These are phyloP conservation scores for Lordiphosa collinella DNA, from an alignment of 1,140 invertebrate species.

Conservation along the genomic window DNA sequence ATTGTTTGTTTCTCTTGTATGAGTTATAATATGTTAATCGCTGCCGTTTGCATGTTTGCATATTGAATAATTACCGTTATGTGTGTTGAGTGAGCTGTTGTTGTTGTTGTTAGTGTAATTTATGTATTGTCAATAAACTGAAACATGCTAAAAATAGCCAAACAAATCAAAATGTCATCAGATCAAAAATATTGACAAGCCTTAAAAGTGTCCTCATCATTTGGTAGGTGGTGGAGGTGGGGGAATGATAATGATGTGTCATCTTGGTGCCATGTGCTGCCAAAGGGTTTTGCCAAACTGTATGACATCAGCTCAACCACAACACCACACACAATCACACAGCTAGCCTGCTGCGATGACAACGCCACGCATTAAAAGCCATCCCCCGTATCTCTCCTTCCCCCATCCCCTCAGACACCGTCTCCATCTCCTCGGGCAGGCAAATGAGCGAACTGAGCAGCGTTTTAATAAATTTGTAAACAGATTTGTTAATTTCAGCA, in stretches of 20 bases:
- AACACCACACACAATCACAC: neutral
- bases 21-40: conserved; percentile 75
- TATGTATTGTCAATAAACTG: conserved; percentile 27
- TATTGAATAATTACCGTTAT: conserved; percentile 73
- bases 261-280: neutral
- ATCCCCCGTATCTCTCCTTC: neutral
- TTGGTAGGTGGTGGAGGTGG: too few relatives aligned
- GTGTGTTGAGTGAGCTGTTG: conserved; percentile 27
- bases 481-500: conserved; percentile 80
- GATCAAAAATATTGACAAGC: conserved; percentile 11
- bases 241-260: too few relatives aligned
- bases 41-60: conserved; percentile 74
- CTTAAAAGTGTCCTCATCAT: too few relatives aligned
- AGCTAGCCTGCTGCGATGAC: neutral
- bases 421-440: conserved; percentile 1
- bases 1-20: conserved; percentile 55
- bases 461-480: conserved; percentile 80
- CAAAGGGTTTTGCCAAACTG: neutral
- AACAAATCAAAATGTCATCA: conserved; percentile 41
- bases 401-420: neutral
- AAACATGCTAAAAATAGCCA: conserved; percentile 30
- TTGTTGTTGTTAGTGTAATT: conserved; percentile 26
- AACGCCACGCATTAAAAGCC: conserved; percentile 15
- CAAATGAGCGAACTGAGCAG: conserved; percentile 59
- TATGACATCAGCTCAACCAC: neutral